These are phyloP conservation scores for Sericinus montela DNA, from an alignment of 2,888 invertebrate genomes.

Conservation along the genomic window DNA sequence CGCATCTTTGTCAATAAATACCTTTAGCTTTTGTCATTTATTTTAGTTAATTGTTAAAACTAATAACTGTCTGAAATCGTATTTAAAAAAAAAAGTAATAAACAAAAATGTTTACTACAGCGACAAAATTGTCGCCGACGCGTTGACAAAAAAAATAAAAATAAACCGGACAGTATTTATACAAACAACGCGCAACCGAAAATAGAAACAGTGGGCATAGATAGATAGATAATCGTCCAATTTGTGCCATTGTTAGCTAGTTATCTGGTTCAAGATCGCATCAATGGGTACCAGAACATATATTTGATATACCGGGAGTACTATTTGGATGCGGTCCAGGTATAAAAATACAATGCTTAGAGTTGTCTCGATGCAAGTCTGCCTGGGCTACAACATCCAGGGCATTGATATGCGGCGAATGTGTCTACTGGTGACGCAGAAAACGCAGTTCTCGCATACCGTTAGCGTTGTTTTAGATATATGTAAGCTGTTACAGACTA, in stretches of 20 bases:
- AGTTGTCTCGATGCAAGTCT: constrained; percentile 54
- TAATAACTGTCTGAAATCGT: background rate
- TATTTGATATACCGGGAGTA: constrained; percentile 57
- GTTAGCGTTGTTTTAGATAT: background rate
- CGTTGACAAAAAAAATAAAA: background rate
- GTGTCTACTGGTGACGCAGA: constrained; percentile 5
- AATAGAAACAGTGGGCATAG: constrained; percentile 7
- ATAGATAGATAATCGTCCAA: constrained; percentile 4
- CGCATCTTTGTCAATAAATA: background rate
- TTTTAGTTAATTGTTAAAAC: background rate
- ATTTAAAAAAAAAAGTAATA: background rate
- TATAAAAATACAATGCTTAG: constrained; percentile 73
- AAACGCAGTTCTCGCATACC: constrained; percentile 12
- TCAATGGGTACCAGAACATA: constrained; percentile 20
- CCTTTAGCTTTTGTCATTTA: background rate
- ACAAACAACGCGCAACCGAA: constrained; percentile 1
- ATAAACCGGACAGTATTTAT: constrained; percentile 3
- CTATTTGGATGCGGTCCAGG: constrained; percentile 73
- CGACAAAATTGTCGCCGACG: background rate
- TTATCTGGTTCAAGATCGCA: constrained; percentile 18
- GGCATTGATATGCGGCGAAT: constrained; percentile 15
- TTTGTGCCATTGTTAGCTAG: background rate
- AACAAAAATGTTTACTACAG: background rate
- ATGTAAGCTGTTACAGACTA: too few relatives aligned
- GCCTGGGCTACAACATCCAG: constrained; percentile 45